Percentiles rank a stretch among this genome's conserved stretches.
These are phyloP conservation scores for Drepanosiphum platanoidis DNA, from an alignment of 2,888 invertebrate species.

Conservation along the genomic window DNA sequence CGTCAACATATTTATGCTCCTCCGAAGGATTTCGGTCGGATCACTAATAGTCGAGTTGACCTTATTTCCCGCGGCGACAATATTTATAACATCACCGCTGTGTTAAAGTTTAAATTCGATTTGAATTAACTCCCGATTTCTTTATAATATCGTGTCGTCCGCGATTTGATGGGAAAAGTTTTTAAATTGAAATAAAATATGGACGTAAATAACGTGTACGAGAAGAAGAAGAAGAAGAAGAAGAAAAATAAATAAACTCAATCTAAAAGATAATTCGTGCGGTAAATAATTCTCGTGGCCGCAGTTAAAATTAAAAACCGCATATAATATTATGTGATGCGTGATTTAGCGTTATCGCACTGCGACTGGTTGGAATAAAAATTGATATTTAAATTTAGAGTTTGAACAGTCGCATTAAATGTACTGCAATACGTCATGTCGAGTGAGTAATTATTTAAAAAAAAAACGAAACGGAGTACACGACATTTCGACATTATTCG, in stretches of 20 bases:
- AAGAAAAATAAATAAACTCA: too few relatives aligned
- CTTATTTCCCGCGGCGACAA: neutral
- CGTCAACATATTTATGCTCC: neutral
- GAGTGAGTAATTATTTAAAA: too few relatives aligned
- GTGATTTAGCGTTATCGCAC: neutral
- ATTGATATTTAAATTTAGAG: too few relatives aligned
- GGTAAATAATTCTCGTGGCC: neutral
- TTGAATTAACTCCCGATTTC: neutral
- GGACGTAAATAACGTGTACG: neutral
- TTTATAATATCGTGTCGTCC: neutral
- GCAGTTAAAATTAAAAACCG: neutral
- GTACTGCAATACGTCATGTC: too few relatives aligned
- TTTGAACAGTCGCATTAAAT: too few relatives aligned
- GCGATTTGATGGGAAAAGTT: neutral
- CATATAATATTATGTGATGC: neutral
- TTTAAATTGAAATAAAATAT: neutral
- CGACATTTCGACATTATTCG: too few relatives aligned
- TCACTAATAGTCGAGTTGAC: neutral
- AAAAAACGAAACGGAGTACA: too few relatives aligned
- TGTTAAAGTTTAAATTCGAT: neutral
- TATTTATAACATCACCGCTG: neutral
- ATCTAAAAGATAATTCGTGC: neutral
- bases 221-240: too few relatives aligned
- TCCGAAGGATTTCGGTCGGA: neutral
- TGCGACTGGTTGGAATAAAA: too few relatives aligned